These are phyloP conservation scores for Eurois occulta DNA, from an alignment of 2,888 invertebrate species.

Conservation along the genomic window DNA sequence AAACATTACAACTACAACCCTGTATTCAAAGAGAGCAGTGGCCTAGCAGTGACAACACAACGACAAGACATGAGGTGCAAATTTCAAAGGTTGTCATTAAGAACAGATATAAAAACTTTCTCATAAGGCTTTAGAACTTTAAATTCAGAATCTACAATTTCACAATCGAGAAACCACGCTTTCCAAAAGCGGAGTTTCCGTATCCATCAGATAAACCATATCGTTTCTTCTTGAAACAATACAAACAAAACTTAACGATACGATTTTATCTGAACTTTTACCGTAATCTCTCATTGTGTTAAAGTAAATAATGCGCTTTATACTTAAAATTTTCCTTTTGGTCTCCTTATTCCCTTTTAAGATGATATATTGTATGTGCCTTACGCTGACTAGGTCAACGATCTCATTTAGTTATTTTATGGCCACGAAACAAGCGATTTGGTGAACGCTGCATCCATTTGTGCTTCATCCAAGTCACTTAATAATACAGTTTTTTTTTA, in stretches of 20 bases:
- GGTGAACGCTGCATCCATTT: background rate
- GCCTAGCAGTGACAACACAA: background rate
- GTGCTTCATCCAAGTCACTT: background rate
- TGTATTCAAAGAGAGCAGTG: background rate
- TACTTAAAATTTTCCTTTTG: slow-evolving; percentile 21
- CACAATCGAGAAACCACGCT: background rate
- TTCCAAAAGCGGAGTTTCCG: background rate
- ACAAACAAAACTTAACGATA: background rate
- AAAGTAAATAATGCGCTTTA: slow-evolving; percentile 28
- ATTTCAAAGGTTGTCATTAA: background rate
- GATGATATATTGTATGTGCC: slow-evolving; percentile 46
- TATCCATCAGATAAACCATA: slow-evolving; percentile 8
- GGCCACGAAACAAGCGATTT: slow-evolving; percentile 45
- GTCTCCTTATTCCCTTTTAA: slow-evolving; percentile 39
- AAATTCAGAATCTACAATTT: background rate
- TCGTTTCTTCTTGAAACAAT: slow-evolving; percentile 6
- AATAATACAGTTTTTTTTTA: background rate
- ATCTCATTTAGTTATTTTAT: slow-evolving; percentile 50
- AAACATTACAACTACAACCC: background rate
- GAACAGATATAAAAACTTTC: background rate
- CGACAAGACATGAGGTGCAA: too few relatives aligned
- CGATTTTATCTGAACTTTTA: slow-evolving; percentile 9
- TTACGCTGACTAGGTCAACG: slow-evolving; percentile 59
- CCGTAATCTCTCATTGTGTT: slow-evolving; percentile 11
- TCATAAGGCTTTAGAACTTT: background rate